phyloP scores from a whole-genome alignment of 1,140 invertebrate genomes.

The Pseudomyrmex sp. region DNA sequence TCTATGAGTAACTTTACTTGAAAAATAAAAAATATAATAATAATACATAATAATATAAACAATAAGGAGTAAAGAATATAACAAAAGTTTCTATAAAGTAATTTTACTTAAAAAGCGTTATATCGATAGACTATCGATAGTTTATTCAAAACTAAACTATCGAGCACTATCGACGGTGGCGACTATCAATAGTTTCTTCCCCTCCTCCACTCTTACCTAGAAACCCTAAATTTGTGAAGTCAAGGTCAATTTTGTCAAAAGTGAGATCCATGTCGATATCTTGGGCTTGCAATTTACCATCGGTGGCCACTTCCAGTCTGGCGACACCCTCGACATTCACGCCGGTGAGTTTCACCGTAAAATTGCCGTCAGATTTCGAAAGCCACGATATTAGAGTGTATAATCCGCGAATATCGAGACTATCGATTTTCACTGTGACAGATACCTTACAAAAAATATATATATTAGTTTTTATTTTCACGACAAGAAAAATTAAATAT shows the following conservation, averaged over 20 bases:
- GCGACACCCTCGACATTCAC: conserved; percentile 89
- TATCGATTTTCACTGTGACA: conserved; percentile 88
- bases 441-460: conserved; percentile 85
- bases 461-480: not conserved
- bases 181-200: too few species aligned
- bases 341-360: conserved; percentile 90
- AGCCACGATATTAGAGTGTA: conserved; percentile 90
- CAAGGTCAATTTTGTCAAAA: conserved; percentile 91
- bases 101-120: too few species aligned
- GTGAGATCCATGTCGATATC: conserved; percentile 92
- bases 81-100: too few species aligned
- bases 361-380: conserved; percentile 89
- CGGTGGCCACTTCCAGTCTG: conserved; percentile 88
- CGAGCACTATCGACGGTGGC: too few species aligned
- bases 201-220: conserved; percentile 79
- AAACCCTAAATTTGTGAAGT: conserved; percentile 93
- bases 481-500: not conserved
- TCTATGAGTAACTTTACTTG: too few species aligned
- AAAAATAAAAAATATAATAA: too few species aligned
- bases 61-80: too few species aligned
- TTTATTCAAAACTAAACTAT: too few species aligned
- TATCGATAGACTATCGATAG: too few species aligned
- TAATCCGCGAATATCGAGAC: conserved; percentile 89
- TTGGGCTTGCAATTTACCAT: conserved; percentile 91
- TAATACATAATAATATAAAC: too few species aligned